Evolutionary conservation across 1,140 invertebrate species (phyloP).

Genomic region (Liolophura sinensis): DNA sequence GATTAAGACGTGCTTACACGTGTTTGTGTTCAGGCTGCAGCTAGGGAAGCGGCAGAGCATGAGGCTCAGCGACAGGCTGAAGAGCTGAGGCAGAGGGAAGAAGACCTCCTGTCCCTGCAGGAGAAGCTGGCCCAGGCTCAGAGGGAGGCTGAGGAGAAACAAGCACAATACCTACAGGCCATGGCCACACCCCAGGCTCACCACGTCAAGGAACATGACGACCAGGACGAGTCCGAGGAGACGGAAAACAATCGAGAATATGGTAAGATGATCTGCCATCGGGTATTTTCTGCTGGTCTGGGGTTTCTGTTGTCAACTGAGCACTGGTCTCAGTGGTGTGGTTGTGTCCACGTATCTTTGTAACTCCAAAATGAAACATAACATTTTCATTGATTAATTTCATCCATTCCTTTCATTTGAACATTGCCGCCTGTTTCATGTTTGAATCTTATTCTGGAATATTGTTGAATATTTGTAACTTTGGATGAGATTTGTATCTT

Average conservation of each 20-base stretch:
- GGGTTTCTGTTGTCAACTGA: neutral
- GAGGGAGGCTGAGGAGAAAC: constrained; percentile 30
- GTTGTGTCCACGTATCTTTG: no score
- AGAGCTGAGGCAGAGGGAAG: constrained; percentile 52
- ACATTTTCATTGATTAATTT: no score
- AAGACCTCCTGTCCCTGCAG: constrained; percentile 66
- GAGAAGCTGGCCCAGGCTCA: constrained; percentile 62
- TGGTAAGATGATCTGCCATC: constrained; percentile 12
- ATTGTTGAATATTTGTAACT: no score
- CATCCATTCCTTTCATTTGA: no score
- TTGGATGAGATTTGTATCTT: no score
- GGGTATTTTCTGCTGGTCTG: neutral
- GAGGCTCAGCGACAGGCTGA: constrained; percentile 31
- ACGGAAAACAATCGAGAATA: constrained; percentile 14
- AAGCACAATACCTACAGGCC: constrained; percentile 58
- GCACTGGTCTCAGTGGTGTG: neutral
- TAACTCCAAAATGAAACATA: no score
- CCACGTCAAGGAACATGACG: constrained; percentile 35
- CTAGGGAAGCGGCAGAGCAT: constrained; percentile 27
- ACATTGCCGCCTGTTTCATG: no score
- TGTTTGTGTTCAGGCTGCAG: constrained; percentile 22
- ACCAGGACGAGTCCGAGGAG: constrained; percentile 25
- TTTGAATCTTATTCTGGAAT: no score
- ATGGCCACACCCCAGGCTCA: constrained; percentile 21
- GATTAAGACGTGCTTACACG: constrained; percentile 2